phyloP scores from a whole-genome alignment of 2,113 vertebrate species.

The Chionomys nivalis region DNA sequence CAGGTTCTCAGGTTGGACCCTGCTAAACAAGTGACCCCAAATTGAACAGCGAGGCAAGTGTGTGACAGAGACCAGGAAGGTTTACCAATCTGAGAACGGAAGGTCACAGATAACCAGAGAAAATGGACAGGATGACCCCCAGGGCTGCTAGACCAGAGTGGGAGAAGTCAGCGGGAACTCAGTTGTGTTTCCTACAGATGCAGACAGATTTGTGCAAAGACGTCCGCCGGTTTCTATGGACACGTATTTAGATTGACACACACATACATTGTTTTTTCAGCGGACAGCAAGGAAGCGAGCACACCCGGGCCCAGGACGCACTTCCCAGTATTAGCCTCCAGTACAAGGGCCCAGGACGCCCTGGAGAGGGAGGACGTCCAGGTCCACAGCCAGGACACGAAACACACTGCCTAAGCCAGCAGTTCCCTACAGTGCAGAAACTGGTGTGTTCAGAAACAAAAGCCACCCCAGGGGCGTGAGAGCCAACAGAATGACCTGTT shows the following conservation, averaged over 20 bases:
- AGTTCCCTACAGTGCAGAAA: not conserved
- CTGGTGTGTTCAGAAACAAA: not conserved
- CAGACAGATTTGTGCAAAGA: no score
- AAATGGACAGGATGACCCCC: not conserved
- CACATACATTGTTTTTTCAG: not conserved
- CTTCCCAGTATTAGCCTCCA: not conserved
- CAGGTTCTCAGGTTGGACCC: not conserved
- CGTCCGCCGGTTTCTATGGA: not conserved
- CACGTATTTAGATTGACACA: accelerated
- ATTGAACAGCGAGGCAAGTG: not conserved
- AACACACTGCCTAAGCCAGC: not conserved
- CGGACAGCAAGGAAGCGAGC: not conserved
- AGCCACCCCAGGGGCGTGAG: not conserved
- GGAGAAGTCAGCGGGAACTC: not conserved
- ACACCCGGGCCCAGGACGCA: not conserved
- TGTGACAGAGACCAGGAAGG: not conserved
- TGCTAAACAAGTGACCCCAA: accelerated
- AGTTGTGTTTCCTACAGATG: no score
- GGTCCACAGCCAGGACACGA: no score
- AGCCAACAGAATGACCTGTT: no score
- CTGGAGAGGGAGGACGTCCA: not conserved
- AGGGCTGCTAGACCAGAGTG: no score
- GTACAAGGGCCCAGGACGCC: not conserved
- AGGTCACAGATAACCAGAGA: not conserved
- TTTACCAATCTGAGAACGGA: not conserved